Evolutionary conservation across 2,888 invertebrate species (phyloP).

Genomic region (Nomada lathburiana): DNA sequence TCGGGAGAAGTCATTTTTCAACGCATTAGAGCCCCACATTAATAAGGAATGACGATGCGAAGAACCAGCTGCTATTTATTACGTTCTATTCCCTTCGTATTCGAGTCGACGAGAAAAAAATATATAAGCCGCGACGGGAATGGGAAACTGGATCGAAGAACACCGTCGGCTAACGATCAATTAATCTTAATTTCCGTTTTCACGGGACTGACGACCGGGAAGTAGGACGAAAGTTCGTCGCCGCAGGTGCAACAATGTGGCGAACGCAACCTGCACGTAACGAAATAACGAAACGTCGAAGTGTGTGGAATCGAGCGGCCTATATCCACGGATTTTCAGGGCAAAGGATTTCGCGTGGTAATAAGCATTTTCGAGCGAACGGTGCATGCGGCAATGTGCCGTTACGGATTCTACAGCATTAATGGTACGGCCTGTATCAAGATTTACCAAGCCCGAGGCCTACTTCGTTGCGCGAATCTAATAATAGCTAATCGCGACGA

Average conservation of each 20-base stretch:
- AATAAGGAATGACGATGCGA: not conserved
- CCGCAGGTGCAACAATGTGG: not conserved
- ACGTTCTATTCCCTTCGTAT: not conserved
- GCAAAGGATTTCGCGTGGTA: slow-evolving; percentile 60
- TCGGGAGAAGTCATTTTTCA: slow-evolving; percentile 17
- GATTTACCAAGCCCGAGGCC: slow-evolving; percentile 54
- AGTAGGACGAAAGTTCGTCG: not conserved
- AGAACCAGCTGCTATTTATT: slow-evolving; percentile 8
- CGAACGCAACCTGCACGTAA: not conserved
- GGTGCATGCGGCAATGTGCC: slow-evolving; percentile 58
- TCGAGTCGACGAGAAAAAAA: slow-evolving; percentile 3
- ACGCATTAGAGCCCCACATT: not conserved
- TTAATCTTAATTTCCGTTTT: slow-evolving; percentile 23
- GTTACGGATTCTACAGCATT: slow-evolving; percentile 55
- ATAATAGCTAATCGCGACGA: slow-evolving; percentile 46
- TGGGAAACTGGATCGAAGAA: not conserved
- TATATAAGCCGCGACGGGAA: not conserved
- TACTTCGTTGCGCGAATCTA: slow-evolving; percentile 53
- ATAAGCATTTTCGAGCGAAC: slow-evolving; percentile 52
- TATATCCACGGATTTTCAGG: slow-evolving; percentile 31
- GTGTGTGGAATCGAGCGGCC: not conserved
- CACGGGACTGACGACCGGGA: too few species aligned
- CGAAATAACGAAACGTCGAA: slow-evolving; percentile 29
- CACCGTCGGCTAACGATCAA: slow-evolving; percentile 6
- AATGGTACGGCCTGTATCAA: slow-evolving; percentile 59